A percentile compares a stretch with the other conserved stretches of the same genome.
These are phyloP conservation scores for Lithosia quadra DNA, from an alignment of 2,888 invertebrate genomes.

Conservation along the genomic window DNA sequence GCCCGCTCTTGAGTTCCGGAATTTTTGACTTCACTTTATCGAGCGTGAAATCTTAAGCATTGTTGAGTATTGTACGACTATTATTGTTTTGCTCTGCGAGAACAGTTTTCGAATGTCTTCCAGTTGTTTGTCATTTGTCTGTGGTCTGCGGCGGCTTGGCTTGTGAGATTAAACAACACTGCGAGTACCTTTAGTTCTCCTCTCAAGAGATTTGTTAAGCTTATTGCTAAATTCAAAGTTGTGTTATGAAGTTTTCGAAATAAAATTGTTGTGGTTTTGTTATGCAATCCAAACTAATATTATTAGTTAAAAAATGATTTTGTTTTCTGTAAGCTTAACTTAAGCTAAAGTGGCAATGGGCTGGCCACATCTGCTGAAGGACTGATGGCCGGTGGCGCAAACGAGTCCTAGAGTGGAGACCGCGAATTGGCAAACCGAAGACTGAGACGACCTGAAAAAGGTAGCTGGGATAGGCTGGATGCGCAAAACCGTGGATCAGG, in stretches of 20 bases:
- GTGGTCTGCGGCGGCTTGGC: constrained; percentile 4
- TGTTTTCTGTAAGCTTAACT: neutral
- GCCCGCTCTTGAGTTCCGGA: constrained; percentile 59
- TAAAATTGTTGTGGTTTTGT: neutral
- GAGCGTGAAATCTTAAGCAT: constrained; percentile 64
- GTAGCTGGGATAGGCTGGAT: no score
- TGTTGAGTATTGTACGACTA: constrained; percentile 26
- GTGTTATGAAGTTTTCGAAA: neutral
- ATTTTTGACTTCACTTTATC: constrained; percentile 74
- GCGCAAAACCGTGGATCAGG: no score
- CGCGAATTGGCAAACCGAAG: no score
- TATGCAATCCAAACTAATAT: neutral
- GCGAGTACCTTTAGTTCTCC: neutral
- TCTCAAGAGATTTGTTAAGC: constrained; percentile 3
- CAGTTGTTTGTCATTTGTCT: constrained; percentile 31
- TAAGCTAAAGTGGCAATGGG: no score
- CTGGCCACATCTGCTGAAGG: no score
- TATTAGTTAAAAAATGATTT: neutral
- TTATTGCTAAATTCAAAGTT: neutral
- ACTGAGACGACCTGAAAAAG: no score
- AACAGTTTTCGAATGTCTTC: constrained; percentile 27
- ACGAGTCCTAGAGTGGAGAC: no score
- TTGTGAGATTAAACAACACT: constrained; percentile 8
- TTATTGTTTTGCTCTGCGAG: constrained; percentile 44
- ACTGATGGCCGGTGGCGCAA: no score